These are phyloP conservation scores for Tadarida brasiliensis DNA, from an alignment of 2,797 vertebrate genomes.

Conservation along the genomic window DNA sequence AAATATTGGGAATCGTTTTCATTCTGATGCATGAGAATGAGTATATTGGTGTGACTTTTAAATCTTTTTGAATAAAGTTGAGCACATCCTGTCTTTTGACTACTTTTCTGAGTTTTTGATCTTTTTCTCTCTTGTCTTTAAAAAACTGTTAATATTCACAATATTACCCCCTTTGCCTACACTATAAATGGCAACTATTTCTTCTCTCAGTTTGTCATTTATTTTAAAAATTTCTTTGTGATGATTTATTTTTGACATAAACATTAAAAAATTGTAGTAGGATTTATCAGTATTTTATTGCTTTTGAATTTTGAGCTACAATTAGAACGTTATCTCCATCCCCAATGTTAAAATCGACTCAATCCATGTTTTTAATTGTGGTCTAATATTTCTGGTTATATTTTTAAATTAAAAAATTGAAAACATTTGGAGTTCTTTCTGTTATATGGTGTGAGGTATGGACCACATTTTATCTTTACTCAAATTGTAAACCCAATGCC, in stretches of 20 bases:
- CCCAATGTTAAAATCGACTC: background rate
- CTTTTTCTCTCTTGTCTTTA: background rate
- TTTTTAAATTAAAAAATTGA: background rate
- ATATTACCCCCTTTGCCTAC: background rate
- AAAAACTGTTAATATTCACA: background rate
- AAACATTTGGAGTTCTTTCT: background rate
- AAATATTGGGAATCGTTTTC: rapidly evolving
- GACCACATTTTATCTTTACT: background rate
- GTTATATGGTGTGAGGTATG: background rate
- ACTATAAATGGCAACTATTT: background rate
- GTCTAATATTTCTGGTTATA: background rate
- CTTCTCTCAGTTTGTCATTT: background rate
- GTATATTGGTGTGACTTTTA: background rate
- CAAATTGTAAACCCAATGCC: background rate
- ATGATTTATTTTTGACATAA: background rate
- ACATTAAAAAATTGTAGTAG: too few species aligned
- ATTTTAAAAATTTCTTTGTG: background rate
- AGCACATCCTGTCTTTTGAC: background rate
- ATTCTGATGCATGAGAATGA: background rate
- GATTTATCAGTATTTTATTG: background rate
- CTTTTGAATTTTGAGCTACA: background rate
- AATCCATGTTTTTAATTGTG: background rate
- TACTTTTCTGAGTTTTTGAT: background rate
- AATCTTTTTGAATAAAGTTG: background rate
- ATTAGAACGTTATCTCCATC: background rate